These are phyloP conservation scores for Pangasius sanitwongsei DNA, from an alignment of 2,797 vertebrate species.

Conservation along the genomic window DNA sequence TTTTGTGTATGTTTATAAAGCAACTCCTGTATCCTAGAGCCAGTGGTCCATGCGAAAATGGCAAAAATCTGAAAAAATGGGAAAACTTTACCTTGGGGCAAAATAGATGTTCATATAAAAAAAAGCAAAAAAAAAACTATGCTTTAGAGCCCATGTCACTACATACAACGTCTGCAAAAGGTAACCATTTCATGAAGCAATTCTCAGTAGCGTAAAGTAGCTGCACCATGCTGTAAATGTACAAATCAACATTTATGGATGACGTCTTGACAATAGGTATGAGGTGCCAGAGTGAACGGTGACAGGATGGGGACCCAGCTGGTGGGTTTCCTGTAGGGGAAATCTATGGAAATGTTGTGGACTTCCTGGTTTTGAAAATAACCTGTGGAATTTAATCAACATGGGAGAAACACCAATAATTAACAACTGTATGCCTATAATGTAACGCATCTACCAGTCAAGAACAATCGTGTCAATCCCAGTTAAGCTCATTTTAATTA, in stretches of 20 bases:
- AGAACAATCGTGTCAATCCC: constrained; percentile 51
- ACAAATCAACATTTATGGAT: neutral
- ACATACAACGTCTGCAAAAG: neutral
- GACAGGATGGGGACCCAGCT: constrained; percentile 37
- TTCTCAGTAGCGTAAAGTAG: neutral
- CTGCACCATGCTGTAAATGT: neutral
- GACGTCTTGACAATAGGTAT: neutral
- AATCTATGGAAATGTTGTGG: constrained; percentile 22
- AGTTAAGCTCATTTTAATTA: neutral
- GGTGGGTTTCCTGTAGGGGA: constrained; percentile 27
- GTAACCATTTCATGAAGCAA: neutral
- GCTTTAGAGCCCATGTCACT: neutral
- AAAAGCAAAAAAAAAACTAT: neutral
- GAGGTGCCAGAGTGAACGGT: constrained; percentile 7
- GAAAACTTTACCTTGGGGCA: neutral
- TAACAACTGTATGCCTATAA: neutral
- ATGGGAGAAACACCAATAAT: constrained; percentile 10
- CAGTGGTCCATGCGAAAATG: neutral
- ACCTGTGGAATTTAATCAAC: neutral
- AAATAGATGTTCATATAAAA: neutral
- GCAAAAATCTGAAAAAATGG: neutral
- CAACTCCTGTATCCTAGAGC: neutral
- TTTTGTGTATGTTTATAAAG: constrained; percentile 6
- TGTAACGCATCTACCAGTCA: neutral
- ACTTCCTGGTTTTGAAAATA: constrained; percentile 34